These are phyloP conservation scores for Oreochromis grahami DNA, from an alignment of 2,797 vertebrate species.

Conservation along the genomic window DNA sequence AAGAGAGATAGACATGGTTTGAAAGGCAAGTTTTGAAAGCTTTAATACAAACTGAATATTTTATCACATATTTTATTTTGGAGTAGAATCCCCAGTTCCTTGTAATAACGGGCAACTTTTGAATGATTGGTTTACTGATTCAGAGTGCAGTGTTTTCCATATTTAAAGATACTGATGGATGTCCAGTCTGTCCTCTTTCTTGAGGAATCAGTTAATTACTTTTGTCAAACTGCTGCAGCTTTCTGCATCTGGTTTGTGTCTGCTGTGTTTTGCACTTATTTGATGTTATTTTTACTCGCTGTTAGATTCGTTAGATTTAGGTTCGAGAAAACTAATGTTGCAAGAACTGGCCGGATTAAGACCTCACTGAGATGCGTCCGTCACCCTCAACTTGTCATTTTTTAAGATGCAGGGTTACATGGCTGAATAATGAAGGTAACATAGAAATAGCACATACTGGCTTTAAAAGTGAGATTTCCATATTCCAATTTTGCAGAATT, in stretches of 20 bases:
- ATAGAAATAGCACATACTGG: neutral
- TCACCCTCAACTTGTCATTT: neutral
- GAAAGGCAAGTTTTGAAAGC: neutral
- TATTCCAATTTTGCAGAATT: neutral
- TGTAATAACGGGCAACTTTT: neutral
- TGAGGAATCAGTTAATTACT: neutral
- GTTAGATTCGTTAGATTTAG: neutral
- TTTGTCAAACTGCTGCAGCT: neutral
- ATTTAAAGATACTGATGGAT: neutral
- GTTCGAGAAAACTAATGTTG: neutral
- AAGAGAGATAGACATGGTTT: neutral
- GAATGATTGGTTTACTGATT: neutral
- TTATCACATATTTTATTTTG: neutral
- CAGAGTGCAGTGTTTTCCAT: neutral
- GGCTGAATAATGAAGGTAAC: neutral
- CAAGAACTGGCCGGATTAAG: neutral
- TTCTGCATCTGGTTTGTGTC: neutral
- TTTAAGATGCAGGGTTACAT: neutral
- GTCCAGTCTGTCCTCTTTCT: neutral
- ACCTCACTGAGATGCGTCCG: neutral
- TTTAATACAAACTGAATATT: neutral
- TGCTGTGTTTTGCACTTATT: neutral
- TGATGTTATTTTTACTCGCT: neutral
- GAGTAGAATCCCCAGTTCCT: neutral
- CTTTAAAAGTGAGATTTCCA: neutral